A percentile compares a stretch with the other conserved stretches of the same genome.
Conservation (phyloP, 2,797 vertebrate genomes). For the Cuniculus paca region DNA sequence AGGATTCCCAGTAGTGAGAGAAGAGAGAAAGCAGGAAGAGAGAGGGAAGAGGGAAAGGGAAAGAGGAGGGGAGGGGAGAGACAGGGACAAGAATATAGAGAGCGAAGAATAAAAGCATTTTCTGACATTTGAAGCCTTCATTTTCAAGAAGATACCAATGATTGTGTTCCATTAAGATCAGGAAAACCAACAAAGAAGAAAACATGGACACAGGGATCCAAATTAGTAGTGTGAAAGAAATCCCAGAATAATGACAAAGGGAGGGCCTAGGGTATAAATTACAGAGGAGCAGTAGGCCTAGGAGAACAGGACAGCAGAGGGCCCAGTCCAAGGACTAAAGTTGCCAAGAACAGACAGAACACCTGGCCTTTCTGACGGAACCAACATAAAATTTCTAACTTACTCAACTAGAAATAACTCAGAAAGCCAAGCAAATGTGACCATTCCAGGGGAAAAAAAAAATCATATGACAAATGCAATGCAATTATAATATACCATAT, state of each 20-base stretch:
- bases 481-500: neutral
- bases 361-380: neutral
- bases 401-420: neutral
- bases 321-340: neutral
- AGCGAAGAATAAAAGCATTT: neutral
- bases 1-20: no score
- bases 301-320: neutral
- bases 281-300: neutral
- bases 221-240: neutral
- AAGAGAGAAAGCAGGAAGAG: no score
- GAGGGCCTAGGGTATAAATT: neutral
- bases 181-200: neutral
- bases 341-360: neutral
- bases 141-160: neutral
- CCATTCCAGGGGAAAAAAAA: neutral
- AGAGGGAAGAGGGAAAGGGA: no score
- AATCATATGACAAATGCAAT: neutral
- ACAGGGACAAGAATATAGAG: no score
- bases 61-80: no score
- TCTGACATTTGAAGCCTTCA: neutral
- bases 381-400: neutral
- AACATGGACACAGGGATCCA: neutral
- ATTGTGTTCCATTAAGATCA: neutral
- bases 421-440: constrained; percentile 25
- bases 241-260: neutral